These are phyloP conservation scores for Zosterops pallidus DNA, from an alignment of 2,113 vertebrate species.

Conservation along the genomic window DNA sequence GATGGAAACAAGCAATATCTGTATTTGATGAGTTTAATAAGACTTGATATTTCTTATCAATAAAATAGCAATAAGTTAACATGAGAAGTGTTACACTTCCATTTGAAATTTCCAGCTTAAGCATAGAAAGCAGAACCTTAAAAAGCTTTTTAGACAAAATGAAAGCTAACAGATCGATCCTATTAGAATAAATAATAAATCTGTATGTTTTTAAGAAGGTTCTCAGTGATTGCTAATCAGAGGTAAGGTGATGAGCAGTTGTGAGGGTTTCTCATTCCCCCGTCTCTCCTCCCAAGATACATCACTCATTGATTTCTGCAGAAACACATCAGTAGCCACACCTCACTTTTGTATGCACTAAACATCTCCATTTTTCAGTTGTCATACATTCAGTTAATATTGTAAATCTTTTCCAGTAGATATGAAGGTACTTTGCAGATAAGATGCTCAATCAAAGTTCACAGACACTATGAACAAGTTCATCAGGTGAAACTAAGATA, in stretches of 20 bases:
- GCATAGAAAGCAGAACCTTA: neutral
- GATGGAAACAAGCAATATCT: neutral
- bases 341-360: neutral
- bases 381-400: neutral
- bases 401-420: neutral
- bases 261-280: neutral
- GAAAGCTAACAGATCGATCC: neutral
- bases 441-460: neutral
- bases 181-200: neutral
- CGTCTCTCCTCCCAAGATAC: neutral
- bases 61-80: neutral
- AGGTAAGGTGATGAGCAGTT: neutral
- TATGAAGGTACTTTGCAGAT: neutral
- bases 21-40: neutral
- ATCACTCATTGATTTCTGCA: neutral
- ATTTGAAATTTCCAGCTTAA: neutral
- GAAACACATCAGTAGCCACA: neutral
- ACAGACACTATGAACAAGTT: neutral
- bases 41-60: neutral
- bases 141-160: neutral
- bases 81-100: neutral
- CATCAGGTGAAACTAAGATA: neutral
- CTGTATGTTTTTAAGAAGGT: neutral
- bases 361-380: neutral
- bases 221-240: neutral